phyloP scores from a whole-genome alignment of 2,797 vertebrate genomes.

The Choloepus didactylus region DNA sequence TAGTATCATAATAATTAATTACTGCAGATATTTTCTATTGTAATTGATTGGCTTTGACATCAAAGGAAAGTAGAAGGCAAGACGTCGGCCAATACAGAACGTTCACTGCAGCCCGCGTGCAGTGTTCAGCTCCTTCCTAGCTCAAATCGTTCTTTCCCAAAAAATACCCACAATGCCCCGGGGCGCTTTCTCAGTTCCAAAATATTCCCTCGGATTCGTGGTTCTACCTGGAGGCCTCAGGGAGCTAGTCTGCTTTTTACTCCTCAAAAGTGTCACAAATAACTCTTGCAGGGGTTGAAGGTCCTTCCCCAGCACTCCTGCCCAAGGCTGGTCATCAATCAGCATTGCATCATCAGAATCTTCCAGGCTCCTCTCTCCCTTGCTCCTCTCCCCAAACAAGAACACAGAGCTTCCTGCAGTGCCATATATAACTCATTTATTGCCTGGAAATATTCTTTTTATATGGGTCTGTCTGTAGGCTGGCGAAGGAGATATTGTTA shows the following conservation, averaged over 20 bases:
- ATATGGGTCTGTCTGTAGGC: too few species aligned
- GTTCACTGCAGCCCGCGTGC: background rate
- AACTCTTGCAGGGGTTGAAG: background rate
- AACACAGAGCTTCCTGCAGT: too few species aligned
- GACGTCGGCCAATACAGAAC: background rate
- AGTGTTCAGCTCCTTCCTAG: background rate
- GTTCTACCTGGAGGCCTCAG: background rate
- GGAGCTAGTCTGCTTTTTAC: background rate
- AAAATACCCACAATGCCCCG: fast-evolving
- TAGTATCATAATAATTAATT: slow-evolving; percentile 41
- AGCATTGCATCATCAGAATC: background rate
- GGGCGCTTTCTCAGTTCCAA: background rate
- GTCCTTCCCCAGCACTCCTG: background rate
- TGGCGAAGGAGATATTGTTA: too few species aligned
- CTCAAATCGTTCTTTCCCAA: background rate
- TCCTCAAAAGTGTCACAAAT: background rate
- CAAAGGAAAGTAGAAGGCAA: background rate
- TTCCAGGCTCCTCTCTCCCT: background rate
- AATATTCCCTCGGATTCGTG: background rate
- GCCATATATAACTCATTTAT: too few species aligned
- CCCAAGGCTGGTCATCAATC: background rate
- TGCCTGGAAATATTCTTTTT: too few species aligned
- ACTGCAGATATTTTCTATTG: background rate
- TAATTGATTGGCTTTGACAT: slow-evolving; percentile 46
- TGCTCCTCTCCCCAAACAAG: too few species aligned